Evolutionary conservation across 2,797 vertebrate species (phyloP), one percentile per base, ranked within the genome.

Genomic region (Enteromius afrohamiltoni): DNA sequence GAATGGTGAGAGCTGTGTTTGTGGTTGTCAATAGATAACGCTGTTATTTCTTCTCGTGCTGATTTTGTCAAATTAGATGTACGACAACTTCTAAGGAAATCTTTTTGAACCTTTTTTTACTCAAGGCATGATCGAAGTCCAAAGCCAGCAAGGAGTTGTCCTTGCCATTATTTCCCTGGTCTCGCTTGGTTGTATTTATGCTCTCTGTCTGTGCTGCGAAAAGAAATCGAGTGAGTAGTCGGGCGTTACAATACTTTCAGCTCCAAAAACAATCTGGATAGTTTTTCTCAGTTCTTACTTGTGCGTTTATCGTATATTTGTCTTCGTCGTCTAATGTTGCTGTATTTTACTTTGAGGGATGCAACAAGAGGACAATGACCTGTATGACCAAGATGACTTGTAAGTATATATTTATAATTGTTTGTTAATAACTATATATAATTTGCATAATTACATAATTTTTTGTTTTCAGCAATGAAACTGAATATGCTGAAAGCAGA

Each of bases 201-300:
- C 73, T 31, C 26, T 89, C 23, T 91, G 90, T 69, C 40, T 91
- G 21, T 34, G 85, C 53, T 89, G 88, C 77, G 81, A 76, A 77
- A 91, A 64, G 67, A 89, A 42, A 86, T 49, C 83, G 4, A 77
- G 90, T 91, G 76, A 90, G 90, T 89, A 7, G 3, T 47, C 13
- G 16, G 51, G 69, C 1, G 37, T 85, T 7, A 23, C 14, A 6
- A 58, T 14, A 37, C 17, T 34, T 70, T 55, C 8, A 55, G 21
- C 53, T 53, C 16, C 5, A 49, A n/a, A 53, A 53, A 51, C 19
- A 19, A 19, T 19, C 1, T 1, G 5, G 16, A 17, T 21, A 8
- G 51, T 55, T 55, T 53, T 58, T 53, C n/a, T 58, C 55, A 23
- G 9, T 9, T 47, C 16, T 62, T 60, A 34, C 6, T 17, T 26